Conservation (phyloP, 2,797 vertebrate species). For the Tragopan temminckii region DNA sequence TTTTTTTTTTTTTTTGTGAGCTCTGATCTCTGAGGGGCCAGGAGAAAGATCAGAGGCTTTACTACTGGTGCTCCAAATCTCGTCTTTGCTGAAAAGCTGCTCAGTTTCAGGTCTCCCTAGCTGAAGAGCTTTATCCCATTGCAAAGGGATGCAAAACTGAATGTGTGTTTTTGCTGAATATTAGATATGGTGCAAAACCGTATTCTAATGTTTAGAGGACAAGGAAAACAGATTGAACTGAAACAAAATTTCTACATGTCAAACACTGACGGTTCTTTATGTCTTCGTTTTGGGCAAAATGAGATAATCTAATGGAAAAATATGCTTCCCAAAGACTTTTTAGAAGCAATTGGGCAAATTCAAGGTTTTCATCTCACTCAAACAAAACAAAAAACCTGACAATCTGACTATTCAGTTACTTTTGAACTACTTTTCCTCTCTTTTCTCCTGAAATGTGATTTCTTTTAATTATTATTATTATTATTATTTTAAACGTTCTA, state of each 20-base stretch:
- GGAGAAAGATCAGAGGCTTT: not conserved
- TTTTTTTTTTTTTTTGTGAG: not conserved
- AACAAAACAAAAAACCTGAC: not conserved
- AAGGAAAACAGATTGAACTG: not conserved
- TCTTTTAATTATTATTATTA: not conserved
- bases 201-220: not conserved
- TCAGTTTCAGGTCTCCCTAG: not conserved
- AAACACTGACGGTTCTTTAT: not conserved
- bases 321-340: not conserved
- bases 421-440: not conserved
- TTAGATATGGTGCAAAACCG: not conserved
- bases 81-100: not conserved
- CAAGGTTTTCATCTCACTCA: not conserved
- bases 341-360: not conserved
- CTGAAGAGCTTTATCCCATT: not conserved
- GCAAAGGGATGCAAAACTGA: not conserved
- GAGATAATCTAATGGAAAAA: not conserved
- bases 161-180: not conserved
- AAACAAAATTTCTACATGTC: not conserved
- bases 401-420: not conserved
- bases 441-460: not conserved
- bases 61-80: not conserved
- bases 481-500: not conserved
- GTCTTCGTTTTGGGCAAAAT: not conserved
- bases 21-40: not conserved